phyloP scores from a whole-genome alignment of 2,888 invertebrate genomes.

The Pyrocoelia pectoralis region DNA sequence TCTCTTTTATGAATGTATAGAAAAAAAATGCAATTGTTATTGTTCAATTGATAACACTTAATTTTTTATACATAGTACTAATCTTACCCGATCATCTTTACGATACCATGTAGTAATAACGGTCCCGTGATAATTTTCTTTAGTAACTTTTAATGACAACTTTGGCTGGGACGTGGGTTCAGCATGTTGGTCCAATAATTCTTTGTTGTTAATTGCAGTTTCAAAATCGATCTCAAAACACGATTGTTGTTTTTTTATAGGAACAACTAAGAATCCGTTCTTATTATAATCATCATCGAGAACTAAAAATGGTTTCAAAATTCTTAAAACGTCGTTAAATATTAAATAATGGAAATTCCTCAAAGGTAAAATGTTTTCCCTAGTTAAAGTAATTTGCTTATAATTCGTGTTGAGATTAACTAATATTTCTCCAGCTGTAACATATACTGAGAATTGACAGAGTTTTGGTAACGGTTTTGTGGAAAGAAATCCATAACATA shows the following conservation, averaged over 20 bases:
- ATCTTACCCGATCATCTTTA: constrained; percentile 59
- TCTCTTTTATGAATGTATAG: too few species aligned
- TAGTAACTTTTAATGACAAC: constrained; percentile 61
- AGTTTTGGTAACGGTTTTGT: constrained; percentile 67
- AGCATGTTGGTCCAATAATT: constrained; percentile 53
- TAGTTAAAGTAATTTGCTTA: constrained; percentile 58
- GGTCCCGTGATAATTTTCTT: constrained; percentile 71
- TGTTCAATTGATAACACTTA: too few species aligned
- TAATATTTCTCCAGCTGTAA: constrained; percentile 68
- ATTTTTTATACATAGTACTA: too few species aligned
- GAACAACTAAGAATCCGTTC: constrained; percentile 49
- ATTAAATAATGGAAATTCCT: constrained; percentile 76
- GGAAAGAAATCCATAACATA: constrained; percentile 73
- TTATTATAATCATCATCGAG: constrained; percentile 65
- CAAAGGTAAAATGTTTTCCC: constrained; percentile 63
- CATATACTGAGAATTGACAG: constrained; percentile 77
- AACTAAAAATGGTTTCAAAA: constrained; percentile 69
- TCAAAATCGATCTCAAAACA: constrained; percentile 69
- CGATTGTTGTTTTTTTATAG: constrained; percentile 30
- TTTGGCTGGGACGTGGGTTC: constrained; percentile 63
- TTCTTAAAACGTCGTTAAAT: constrained; percentile 74
- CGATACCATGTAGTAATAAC: constrained; percentile 91
- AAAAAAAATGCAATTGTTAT: too few species aligned
- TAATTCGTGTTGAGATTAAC: constrained; percentile 65
- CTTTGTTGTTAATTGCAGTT: constrained; percentile 61